Evolutionary conservation across 1,140 invertebrate species (phyloP).

Genomic region (Laupala kohalensis): DNA sequence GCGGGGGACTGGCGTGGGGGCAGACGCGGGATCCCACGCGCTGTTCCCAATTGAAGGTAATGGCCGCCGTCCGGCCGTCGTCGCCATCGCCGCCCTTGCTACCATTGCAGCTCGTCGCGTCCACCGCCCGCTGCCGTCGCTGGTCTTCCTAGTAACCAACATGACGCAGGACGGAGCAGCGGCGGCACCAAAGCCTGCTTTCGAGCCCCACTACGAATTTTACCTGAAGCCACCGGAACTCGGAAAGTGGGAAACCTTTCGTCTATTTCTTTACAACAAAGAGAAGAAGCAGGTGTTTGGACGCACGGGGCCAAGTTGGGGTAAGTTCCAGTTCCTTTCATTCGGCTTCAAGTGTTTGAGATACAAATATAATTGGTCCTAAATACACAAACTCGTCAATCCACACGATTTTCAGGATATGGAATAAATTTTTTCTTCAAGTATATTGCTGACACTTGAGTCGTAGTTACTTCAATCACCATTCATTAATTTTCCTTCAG

Average conservation of each 20-base stretch:
- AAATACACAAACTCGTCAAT: no score
- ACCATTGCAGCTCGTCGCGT: no score
- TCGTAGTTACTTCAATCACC: no score
- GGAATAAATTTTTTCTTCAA: no score
- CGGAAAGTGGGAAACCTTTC: constrained; percentile 11
- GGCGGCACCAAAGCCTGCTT: not conserved
- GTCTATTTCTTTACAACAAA: constrained; percentile 13
- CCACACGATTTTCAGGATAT: no score
- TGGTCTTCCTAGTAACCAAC: not conserved
- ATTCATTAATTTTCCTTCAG: no score
- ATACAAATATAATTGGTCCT: no score
- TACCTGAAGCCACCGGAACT: constrained; percentile 12
- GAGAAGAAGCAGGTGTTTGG: constrained; percentile 11
- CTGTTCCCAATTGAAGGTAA: not conserved
- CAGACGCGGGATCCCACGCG: not conserved
- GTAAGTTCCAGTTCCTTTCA: constrained; percentile 12
- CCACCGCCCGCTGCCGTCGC: not conserved
- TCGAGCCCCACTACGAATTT: constrained; percentile 6
- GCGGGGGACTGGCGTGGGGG: not conserved
- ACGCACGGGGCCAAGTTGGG: constrained; percentile 15
- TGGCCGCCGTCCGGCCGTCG: not conserved
- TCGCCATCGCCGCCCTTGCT: no score
- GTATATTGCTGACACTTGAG: no score
- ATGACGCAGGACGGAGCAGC: not conserved
- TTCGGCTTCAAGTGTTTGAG: no score